These are phyloP conservation scores for Microcebus tavaratra DNA, from an alignment of 2,113 vertebrate genomes.

Conservation along the genomic window DNA sequence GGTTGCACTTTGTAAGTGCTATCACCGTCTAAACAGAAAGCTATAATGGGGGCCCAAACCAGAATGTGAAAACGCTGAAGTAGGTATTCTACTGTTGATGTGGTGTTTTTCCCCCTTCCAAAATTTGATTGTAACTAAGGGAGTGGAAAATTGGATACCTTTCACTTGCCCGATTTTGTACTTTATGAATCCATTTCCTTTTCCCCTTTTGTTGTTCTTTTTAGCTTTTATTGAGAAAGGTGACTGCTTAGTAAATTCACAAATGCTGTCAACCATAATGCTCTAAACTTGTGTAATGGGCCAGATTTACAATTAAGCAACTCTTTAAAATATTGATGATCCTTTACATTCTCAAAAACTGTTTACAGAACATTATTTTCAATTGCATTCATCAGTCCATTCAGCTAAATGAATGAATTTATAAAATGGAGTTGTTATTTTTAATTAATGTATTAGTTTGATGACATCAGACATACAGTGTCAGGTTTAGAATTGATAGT, in stretches of 20 bases:
- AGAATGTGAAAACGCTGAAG: conserved; percentile 48
- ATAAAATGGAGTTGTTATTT: conserved; percentile 46
- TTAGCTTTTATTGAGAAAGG: conserved; percentile 48
- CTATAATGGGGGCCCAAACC: background rate
- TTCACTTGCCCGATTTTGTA: conserved; percentile 64
- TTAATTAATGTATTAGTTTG: background rate
- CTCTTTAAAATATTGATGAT: conserved; percentile 55
- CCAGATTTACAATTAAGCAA: conserved; percentile 64
- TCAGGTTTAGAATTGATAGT: background rate
- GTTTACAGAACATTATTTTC: conserved; percentile 31
- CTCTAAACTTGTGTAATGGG: conserved; percentile 63
- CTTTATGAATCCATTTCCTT: conserved; percentile 49
- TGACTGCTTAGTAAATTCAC: conserved; percentile 55
- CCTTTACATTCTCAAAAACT: conserved; percentile 55
- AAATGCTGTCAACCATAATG: conserved; percentile 25
- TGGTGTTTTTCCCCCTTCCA: conserved; percentile 18
- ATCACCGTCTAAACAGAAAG: conserved; percentile 2
- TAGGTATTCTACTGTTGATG: conserved; percentile 39
- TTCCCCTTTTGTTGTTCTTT: conserved; percentile 51
- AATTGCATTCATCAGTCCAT: background rate
- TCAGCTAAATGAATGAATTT: background rate
- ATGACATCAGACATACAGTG: background rate
- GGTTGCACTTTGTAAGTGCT: conserved; percentile 36
- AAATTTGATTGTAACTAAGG: conserved; percentile 56
- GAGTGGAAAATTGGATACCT: conserved; percentile 77